Base-by-base conservation (phyloP, 2,113 vertebrate species). In the Willisornis vidua region DNA sequence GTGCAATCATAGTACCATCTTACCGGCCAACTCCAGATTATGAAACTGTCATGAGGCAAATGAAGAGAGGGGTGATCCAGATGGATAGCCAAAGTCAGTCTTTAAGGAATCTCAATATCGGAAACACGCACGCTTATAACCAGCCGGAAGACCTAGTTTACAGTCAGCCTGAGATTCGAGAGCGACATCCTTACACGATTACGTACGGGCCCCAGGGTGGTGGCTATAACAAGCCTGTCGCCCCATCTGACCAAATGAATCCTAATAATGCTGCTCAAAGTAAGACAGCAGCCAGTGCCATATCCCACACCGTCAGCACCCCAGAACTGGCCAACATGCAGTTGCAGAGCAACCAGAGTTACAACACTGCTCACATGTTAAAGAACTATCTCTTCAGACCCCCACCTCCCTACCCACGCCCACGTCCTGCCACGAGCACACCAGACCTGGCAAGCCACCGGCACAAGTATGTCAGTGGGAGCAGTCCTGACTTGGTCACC, bases 1-100 rank as follows among this genome's bases (percentile, higher is more conserved):
- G 99, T 4, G 99, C 99, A 93, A 99, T 99, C 97, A 99, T 99
- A 4, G 98, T 99, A 37, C 99, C 99, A 0, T 99, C 99, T 10
- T 99, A 99, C 94, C 96, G 99, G 89, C 99, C 99, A 9, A 99
- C 99, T 6, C 99, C 99, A 0, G 99, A 99, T 70, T 99, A 99
- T 1, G 99, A 99, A 52, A 99, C 99, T 0, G 99, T 99, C 61
- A 99, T 99, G 99, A 98, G 99, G 59, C 99, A 99, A 96, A 98
- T 98, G 98, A 99, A 99, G 95, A 97, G 98, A 26, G 98, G 98
- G 2, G 91, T 99, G 41, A 89, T 98, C 66, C 98, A 97, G 3
- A 94, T 97, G 4, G 99, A 99, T 71, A 98, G 98, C 93, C 99
- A 99, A 90, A 99, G 99, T 96, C 99, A 99, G 71, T 99, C 99